These are phyloP conservation scores for Ectropis crepuscularia DNA, from an alignment of 2,888 invertebrate genomes.

Conservation along the genomic window DNA sequence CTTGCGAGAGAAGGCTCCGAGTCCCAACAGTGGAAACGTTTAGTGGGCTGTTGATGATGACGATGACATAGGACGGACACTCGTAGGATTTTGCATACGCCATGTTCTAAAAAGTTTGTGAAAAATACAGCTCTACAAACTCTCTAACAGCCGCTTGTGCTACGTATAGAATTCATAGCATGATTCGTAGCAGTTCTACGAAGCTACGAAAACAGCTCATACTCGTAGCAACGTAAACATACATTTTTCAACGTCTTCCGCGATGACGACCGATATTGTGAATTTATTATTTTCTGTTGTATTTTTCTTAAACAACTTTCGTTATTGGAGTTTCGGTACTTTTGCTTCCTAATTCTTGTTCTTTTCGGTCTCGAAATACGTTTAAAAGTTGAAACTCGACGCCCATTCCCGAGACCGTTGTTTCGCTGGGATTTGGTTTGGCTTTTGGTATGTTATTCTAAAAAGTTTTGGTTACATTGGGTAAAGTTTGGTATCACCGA, in stretches of 20 bases:
- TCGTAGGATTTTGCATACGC: too few species aligned
- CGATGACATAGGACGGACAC: neutral
- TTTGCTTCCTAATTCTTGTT: conserved; percentile 34
- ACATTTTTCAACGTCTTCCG: conserved; percentile 1
- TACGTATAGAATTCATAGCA: neutral
- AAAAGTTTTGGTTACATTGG: conserved; percentile 41
- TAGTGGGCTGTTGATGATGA: too few species aligned
- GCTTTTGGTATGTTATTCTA: conserved; percentile 42
- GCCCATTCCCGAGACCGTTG: conserved; percentile 42
- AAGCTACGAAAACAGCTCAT: conserved; percentile 17
- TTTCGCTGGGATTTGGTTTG: conserved; percentile 43
- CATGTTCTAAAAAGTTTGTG: too few species aligned
- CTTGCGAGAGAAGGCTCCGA: too few species aligned
- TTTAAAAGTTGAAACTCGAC: conserved; percentile 43
- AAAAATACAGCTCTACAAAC: too few species aligned
- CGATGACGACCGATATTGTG: conserved; percentile 12
- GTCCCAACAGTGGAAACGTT: too few species aligned
- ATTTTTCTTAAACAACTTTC: conserved; percentile 31
- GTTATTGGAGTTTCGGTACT: conserved; percentile 31
- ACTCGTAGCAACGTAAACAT: conserved; percentile 11
- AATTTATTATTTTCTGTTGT: conserved; percentile 21
- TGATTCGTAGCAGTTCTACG: conserved; percentile 20
- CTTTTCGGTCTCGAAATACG: conserved; percentile 38
- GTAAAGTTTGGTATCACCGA: conserved; percentile 41
- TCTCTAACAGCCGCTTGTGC: too few species aligned